Evolutionary conservation across 2,113 vertebrate genomes (phyloP).

Genomic region (Gallinago undulata): DNA sequence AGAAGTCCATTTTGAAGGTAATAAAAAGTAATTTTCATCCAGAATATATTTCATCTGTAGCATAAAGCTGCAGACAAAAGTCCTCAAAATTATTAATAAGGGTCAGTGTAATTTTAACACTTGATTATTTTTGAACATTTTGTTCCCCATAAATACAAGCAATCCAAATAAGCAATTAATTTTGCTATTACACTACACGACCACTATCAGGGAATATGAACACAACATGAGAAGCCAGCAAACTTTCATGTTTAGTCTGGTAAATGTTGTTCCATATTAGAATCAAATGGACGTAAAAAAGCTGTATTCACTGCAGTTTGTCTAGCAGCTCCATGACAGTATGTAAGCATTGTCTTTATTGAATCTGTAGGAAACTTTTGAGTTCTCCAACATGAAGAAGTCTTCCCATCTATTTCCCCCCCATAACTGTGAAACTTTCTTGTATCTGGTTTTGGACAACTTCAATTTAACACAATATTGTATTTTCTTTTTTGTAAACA

Average conservation of each 20-base stretch:
- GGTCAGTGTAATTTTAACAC: not conserved
- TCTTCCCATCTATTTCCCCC: not conserved
- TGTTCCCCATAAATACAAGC: not conserved
- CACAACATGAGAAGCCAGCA: not conserved
- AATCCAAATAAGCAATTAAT: not conserved
- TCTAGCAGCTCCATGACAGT: not conserved
- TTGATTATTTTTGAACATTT: not conserved
- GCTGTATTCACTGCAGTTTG: not conserved
- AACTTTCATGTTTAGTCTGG: not conserved
- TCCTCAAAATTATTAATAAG: not conserved
- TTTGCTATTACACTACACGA: not conserved
- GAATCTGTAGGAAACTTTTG: not conserved
- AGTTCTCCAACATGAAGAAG: not conserved
- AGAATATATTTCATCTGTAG: not conserved
- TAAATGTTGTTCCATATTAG: not conserved
- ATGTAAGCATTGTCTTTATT: not conserved
- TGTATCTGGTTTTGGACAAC: not conserved
- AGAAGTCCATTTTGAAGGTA: not conserved
- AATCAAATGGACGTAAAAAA: not conserved
- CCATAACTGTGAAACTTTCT: not conserved
- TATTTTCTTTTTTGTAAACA: not conserved
- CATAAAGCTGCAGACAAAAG: not conserved
- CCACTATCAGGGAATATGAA: not conserved
- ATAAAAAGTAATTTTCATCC: not conserved
- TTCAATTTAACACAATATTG: not conserved